Base-by-base conservation (phyloP, 2,113 vertebrate genomes). In the Alces alces region DNA sequence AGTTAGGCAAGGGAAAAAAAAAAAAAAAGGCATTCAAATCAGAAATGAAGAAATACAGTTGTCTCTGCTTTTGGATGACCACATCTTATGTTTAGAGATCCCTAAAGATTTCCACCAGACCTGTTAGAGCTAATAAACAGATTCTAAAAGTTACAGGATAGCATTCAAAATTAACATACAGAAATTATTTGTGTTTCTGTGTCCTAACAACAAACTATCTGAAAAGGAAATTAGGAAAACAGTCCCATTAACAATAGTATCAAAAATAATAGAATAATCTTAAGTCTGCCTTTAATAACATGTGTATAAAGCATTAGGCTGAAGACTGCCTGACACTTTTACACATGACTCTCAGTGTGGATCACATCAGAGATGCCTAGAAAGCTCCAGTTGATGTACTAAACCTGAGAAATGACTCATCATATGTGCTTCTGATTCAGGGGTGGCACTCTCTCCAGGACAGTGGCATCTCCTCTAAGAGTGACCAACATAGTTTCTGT, bases 341-440 rank as follows among this genome's bases (percentile, higher is more conserved):
- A 14, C 13, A 55, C 2, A 21, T 47, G 14, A 54, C 16, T 28
- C 6, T 61, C 5, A 54, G 50, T 11, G 21, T 52, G 50, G 16
- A 12, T 66, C 57, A 19, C 52, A 8, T n/a, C 39, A 47, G 43
- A 64, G 43, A 45, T 23, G 5, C 17, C 39, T 25, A 83, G 60
- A 30, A 73, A 60, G 13, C 12, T 61, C 64, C 64, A 33, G 7
- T 1, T 5, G 52, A n/a, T 21, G 36, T 30, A 5, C 2, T 28
- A 73, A 3, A 43, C 17, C 25, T 28, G 61, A 82, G 27, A 9
- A 64, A 6, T 13, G 5, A 10, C 14, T 79, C 10, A 27, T 13
- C 0, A 0, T 27, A 7, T 14, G 13, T 1, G 0, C 16, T 36
- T 7, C 11, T 61, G 73, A 39, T 21, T 78, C 21, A 23, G 5